phyloP scores from a whole-genome alignment of 2,113 vertebrate genomes.

The Craseonycteris thonglongyai region DNA sequence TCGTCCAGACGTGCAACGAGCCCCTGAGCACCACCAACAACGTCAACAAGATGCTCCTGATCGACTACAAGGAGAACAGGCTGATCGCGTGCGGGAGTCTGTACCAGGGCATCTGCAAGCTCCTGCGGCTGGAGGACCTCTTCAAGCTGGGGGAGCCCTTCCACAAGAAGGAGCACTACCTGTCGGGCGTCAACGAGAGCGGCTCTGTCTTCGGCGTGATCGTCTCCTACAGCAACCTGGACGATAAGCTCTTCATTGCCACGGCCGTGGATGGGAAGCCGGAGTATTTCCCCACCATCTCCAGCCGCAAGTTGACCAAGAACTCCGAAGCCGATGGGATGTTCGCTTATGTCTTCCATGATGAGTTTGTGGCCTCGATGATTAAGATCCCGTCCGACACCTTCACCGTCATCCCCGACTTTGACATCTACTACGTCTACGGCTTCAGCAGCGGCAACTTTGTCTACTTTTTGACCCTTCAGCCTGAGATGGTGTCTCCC shows the following conservation, averaged over 20 bases:
- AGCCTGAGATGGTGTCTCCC: slow-evolving; percentile 96
- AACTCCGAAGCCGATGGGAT: slow-evolving; percentile 97
- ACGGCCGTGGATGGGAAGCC: slow-evolving; percentile 97
- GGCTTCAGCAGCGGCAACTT: slow-evolving; percentile 98
- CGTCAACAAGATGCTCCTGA: slow-evolving; percentile 98
- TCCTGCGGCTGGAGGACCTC: slow-evolving; percentile 95
- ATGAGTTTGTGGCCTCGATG: slow-evolving; percentile 98
- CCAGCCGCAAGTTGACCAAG: slow-evolving; percentile 93
- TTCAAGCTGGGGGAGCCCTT: slow-evolving; percentile 98
- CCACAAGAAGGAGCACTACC: slow-evolving; percentile 98
- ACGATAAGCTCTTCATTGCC: slow-evolving; percentile 96
- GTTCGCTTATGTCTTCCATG: slow-evolving; percentile 98
- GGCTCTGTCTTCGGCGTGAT: slow-evolving; percentile 98
- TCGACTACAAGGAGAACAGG: slow-evolving; percentile 96
- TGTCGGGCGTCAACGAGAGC: slow-evolving; percentile 96
- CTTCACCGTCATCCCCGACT: slow-evolving; percentile 97
- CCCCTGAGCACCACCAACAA: slow-evolving; percentile 93
- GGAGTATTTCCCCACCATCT: slow-evolving; percentile 98
- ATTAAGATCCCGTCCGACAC: slow-evolving; percentile 99
- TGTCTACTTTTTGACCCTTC: slow-evolving; percentile 96
- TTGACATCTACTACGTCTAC: slow-evolving; percentile 98
- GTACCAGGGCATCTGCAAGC: slow-evolving; percentile 98
- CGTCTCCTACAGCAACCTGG: slow-evolving; percentile 92
- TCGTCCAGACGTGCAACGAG: slow-evolving; percentile 96
- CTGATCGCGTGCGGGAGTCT: slow-evolving; percentile 96